phyloP scores from a whole-genome alignment of 2,888 invertebrate species.

The Patella pellucida region DNA sequence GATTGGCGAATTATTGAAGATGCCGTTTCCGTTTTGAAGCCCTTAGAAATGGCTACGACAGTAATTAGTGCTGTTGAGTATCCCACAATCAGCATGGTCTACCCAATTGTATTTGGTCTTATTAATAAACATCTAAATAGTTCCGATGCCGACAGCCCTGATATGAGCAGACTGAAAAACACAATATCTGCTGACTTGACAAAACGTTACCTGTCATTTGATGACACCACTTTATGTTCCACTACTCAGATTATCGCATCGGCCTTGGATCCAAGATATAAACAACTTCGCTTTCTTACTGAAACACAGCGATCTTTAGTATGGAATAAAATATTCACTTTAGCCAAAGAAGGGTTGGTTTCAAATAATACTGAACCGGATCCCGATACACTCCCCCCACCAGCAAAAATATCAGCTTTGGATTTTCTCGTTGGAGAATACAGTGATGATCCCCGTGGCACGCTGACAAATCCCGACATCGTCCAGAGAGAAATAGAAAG shows the following conservation, averaged over 20 bases:
- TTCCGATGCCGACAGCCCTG: background rate
- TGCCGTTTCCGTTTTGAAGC: constrained; percentile 10
- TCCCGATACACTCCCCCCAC: background rate
- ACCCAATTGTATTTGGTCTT: constrained; percentile 16
- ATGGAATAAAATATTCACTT: too few species aligned
- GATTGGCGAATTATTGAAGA: constrained; percentile 21
- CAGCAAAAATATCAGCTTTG: constrained; percentile 10
- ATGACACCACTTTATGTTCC: background rate
- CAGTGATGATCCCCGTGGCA: background rate
- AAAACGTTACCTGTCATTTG: background rate
- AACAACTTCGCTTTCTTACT: background rate
- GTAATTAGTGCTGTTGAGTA: constrained; percentile 6
- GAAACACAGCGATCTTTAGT: background rate
- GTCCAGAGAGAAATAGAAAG: background rate
- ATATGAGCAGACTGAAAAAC: background rate
- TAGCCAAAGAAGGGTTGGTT: background rate
- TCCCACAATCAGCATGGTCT: constrained; percentile 20
- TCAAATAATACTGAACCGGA: background rate
- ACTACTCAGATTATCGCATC: constrained; percentile 11
- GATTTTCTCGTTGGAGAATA: background rate
- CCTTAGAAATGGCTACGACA: constrained; percentile 19
- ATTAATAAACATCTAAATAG: background rate
- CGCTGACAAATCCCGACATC: too few species aligned
- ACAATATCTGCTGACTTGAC: too few species aligned
- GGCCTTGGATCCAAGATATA: constrained; percentile 20